Evolutionary conservation across 1,140 invertebrate genomes (phyloP).

Genomic region (Megalopta genalis): DNA sequence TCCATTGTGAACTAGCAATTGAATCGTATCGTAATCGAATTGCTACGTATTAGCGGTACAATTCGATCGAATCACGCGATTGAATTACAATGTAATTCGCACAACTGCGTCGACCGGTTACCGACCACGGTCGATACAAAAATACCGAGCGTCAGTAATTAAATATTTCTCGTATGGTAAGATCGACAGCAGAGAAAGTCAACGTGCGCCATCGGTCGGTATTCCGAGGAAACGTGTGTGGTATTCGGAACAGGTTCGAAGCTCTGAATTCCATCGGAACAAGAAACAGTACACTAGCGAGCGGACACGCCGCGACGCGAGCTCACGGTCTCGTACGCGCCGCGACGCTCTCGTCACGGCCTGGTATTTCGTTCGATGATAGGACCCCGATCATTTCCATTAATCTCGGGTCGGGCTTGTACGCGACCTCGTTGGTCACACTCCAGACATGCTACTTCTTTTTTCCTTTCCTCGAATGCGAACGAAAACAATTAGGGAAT

Average conservation of each 20-base stretch:
- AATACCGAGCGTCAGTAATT: neutral
- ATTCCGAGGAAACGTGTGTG: constrained; percentile 46
- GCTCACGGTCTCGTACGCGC: no score
- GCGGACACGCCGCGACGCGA: neutral
- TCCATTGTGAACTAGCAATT: no score
- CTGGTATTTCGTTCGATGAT: constrained; percentile 55
- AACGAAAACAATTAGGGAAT: no score
- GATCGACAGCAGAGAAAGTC: constrained; percentile 11
- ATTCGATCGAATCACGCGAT: no score
- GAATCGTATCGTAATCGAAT: no score
- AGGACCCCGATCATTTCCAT: constrained; percentile 44
- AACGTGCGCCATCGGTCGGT: constrained; percentile 55
- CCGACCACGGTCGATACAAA: no score
- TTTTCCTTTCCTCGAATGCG: no score
- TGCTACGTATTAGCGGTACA: no score
- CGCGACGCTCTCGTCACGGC: constrained; percentile 41
- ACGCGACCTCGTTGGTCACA: neutral
- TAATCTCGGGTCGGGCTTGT: constrained; percentile 6
- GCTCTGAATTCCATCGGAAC: constrained; percentile 68
- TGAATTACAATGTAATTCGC: no score
- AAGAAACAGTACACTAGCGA: constrained; percentile 55
- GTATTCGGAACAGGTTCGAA: constrained; percentile 74
- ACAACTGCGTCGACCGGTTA: no score
- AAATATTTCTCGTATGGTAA: constrained; percentile 11
- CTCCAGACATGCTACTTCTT: neutral